Conservation (phyloP, 2,888 invertebrate species). For the Dicroscelio sp. region DNA sequence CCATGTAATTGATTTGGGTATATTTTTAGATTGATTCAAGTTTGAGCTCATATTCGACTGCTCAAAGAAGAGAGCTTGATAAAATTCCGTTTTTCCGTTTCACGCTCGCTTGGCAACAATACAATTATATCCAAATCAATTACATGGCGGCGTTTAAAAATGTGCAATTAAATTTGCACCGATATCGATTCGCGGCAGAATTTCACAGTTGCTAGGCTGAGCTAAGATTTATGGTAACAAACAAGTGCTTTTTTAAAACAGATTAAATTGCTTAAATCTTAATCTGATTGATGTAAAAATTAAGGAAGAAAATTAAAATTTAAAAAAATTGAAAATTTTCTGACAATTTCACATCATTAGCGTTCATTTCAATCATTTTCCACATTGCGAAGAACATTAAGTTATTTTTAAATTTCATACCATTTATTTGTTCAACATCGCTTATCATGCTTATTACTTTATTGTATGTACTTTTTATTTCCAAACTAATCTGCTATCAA, state of each 20-base stretch:
- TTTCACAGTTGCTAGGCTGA: conserved; percentile 57
- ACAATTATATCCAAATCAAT: conserved; percentile 58
- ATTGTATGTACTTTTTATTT: no score
- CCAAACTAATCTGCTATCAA: neutral
- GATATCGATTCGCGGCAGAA: conserved; percentile 61
- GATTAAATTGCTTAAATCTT: no score
- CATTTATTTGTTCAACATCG: no score
- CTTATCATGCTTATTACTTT: no score
- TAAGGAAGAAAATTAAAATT: no score
- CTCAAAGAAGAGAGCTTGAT: conserved; percentile 2
- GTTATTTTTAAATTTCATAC: no score
- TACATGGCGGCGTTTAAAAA: conserved; percentile 52
- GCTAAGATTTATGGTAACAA: conserved; percentile 52
- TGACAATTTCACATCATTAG: no score
- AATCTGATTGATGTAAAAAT: no score
- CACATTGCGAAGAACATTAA: no score
- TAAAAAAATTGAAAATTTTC: no score
- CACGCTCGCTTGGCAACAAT: conserved; percentile 59
- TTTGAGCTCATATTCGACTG: conserved; percentile 53
- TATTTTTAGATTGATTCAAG: conserved; percentile 51
- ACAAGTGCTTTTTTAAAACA: conserved; percentile 14
- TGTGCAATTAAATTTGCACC: conserved; percentile 65
- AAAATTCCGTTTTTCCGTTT: conserved; percentile 30
- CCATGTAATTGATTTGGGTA: no score
- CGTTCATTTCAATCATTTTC: no score